A percentile compares a stretch with the other conserved stretches of the same genome.
These are phyloP conservation scores for Tetrao urogallus DNA, from an alignment of 2,113 vertebrate species.

Conservation along the genomic window DNA sequence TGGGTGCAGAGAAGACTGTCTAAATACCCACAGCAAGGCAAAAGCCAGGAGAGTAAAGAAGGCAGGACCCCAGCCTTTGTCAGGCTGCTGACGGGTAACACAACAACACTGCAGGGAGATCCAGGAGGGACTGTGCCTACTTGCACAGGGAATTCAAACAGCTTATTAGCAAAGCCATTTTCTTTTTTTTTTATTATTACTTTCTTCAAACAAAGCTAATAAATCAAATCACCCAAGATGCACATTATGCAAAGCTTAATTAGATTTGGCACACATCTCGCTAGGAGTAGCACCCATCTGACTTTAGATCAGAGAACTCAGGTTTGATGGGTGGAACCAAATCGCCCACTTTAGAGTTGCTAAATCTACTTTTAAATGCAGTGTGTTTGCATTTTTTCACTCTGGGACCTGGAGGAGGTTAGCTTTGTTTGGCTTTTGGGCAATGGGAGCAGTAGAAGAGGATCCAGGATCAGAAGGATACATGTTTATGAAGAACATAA, in stretches of 20 bases:
- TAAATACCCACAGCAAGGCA: neutral
- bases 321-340: slow-evolving; percentile 65
- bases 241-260: slow-evolving; percentile 46
- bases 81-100: neutral
- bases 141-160: slow-evolving; percentile 66
- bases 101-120: slow-evolving; percentile 32
- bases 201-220: slow-evolving; percentile 75
- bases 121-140: slow-evolving; percentile 66
- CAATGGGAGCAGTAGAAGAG: slow-evolving; percentile 45
- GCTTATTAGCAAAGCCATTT: slow-evolving; percentile 68
- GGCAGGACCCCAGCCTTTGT: neutral
- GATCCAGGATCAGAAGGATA: slow-evolving; percentile 45
- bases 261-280: slow-evolving; percentile 49
- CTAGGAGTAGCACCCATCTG: slow-evolving; percentile 59
- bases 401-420: slow-evolving; percentile 64
- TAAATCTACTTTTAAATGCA: slow-evolving; percentile 71
- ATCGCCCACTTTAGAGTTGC: slow-evolving; percentile 67
- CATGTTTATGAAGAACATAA: slow-evolving; percentile 7
- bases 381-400: slow-evolving; percentile 72
- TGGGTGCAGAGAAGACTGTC: neutral
- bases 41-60: neutral
- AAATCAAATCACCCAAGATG: slow-evolving; percentile 71
- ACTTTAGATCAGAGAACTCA: slow-evolving; percentile 67
- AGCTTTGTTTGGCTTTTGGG: slow-evolving; percentile 57
- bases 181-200: slow-evolving; percentile 72